phyloP scores from a whole-genome alignment of 2,797 vertebrate species.

The Helostoma temminkii region DNA sequence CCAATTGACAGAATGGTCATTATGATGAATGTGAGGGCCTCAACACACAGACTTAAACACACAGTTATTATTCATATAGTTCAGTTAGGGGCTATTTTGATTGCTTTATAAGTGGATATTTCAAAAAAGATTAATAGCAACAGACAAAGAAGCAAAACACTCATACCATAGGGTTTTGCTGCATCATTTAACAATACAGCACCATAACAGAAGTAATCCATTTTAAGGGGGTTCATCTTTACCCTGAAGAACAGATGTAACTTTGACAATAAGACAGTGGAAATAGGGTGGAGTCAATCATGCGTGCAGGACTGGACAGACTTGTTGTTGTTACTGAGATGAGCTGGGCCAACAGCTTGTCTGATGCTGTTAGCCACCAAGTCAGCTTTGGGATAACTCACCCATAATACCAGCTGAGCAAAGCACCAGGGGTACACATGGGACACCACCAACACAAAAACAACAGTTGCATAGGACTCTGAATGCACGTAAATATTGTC shows the following conservation, averaged over 20 bases:
- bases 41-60: conserved; percentile 8
- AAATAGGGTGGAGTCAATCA: conserved; percentile 50
- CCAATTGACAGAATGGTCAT: conserved; percentile 20
- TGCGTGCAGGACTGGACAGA: conserved; percentile 58
- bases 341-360: conserved; percentile 77
- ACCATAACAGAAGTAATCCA: not conserved
- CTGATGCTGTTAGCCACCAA: conserved; percentile 68
- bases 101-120: conserved; percentile 6
- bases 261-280: conserved; percentile 29
- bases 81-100: not conserved
- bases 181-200: conserved; percentile 1
- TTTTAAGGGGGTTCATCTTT: conserved; percentile 17
- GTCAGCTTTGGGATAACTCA: conserved; percentile 72
- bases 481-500: conserved; percentile 49
- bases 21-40: conserved; percentile 41
- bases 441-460: conserved; percentile 47
- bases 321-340: conserved; percentile 73
- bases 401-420: conserved; percentile 78
- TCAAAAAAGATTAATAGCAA: not conserved
- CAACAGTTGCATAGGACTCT: conserved; percentile 56
- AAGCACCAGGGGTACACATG: conserved; percentile 44
- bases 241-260: conserved; percentile 4
- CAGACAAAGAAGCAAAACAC: not conserved
- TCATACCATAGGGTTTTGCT: not conserved
- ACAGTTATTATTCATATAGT: conserved; percentile 16